These are phyloP conservation scores for Camarhynchus parvulus DNA, from an alignment of 2,113 vertebrate species.

Conservation along the genomic window DNA sequence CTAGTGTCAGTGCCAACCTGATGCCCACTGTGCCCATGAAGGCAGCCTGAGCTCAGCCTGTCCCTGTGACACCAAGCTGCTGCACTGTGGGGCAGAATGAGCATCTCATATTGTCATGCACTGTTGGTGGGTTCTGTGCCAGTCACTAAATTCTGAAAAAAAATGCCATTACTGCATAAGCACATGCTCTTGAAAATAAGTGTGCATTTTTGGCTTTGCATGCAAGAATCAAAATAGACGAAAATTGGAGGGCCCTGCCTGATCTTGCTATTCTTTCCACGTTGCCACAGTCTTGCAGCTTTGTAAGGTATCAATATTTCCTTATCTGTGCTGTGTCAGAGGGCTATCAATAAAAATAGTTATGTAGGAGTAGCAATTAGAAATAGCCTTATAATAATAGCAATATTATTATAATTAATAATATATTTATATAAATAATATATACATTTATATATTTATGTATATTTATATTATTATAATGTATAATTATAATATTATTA, in stretches of 20 bases:
- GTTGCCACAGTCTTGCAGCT: rapidly evolving
- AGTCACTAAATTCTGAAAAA: background rate
- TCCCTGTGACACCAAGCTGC: rapidly evolving
- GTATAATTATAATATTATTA: background rate
- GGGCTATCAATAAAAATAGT: background rate
- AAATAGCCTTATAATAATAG: background rate
- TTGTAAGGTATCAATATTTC: rapidly evolving
- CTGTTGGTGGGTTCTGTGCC: rapidly evolving
- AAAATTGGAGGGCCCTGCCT: background rate
- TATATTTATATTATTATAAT: background rate
- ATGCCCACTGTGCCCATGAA: rapidly evolving
- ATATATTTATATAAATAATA: background rate
- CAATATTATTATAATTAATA: background rate
- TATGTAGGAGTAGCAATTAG: background rate
- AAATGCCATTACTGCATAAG: rapidly evolving
- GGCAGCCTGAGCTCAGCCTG: background rate
- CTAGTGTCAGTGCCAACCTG: background rate
- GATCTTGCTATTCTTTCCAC: background rate
- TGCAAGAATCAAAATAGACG: background rate
- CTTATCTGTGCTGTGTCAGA: background rate
- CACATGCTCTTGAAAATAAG: background rate
- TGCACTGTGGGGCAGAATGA: background rate
- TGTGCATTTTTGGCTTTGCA: background rate
- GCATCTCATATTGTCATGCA: rapidly evolving
- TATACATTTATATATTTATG: too few relatives aligned